These are phyloP conservation scores for Cyclina sinensis DNA, from an alignment of 1,140 invertebrate genomes.

Conservation along the genomic window DNA sequence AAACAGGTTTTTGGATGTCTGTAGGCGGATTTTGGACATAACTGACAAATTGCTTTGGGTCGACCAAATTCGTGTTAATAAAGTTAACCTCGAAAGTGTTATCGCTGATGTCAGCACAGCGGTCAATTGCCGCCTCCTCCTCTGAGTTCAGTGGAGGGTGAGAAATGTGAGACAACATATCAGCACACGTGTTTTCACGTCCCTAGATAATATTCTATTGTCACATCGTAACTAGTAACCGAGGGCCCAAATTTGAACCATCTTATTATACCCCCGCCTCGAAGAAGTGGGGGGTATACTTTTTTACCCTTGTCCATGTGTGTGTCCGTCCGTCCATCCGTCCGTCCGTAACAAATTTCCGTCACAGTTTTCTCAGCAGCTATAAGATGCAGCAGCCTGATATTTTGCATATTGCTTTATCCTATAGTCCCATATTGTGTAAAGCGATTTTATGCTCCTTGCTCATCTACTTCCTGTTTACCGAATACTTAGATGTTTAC, in stretches of 20 bases:
- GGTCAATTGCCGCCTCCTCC: not conserved
- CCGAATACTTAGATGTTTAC: no score
- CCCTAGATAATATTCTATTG: conserved; percentile 25
- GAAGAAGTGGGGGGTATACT: no score
- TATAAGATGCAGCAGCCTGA: no score
- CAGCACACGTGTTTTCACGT: not conserved
- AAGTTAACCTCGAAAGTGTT: conserved; percentile 10
- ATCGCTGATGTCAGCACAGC: not conserved
- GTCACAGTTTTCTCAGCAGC: no score
- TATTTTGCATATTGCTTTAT: no score
- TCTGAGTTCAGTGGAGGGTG: not conserved
- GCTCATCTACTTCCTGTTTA: no score
- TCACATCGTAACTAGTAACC: not conserved
- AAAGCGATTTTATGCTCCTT: no score
- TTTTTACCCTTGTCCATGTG: no score
- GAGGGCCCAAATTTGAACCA: not conserved
- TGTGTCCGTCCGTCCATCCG: no score
- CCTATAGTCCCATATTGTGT: no score
- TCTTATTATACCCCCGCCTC: no score
- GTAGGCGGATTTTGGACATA: not conserved
- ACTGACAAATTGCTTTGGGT: not conserved
- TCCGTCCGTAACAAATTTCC: no score
- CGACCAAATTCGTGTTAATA: not conserved
- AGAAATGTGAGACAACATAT: conserved; percentile 18
- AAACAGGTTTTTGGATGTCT: not conserved